Evolutionary conservation across 1,140 invertebrate genomes (phyloP), one percentile per base, ranked within the genome.

Genomic region (Tachypleus tridentatus): DNA sequence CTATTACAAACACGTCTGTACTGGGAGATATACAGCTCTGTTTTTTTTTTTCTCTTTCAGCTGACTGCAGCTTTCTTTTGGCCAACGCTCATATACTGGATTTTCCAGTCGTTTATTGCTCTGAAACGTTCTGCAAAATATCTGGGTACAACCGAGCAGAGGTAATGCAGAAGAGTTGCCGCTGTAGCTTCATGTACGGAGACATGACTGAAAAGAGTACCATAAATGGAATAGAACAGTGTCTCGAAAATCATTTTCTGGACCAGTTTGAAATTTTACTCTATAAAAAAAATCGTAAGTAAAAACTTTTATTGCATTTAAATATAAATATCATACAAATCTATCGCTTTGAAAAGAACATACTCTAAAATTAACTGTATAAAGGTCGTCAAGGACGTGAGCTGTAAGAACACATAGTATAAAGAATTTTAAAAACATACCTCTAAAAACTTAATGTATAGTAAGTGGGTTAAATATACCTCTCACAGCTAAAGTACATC

Each of bases 201-300:
- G 97, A 99, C 77, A 85, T 97, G 74, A 98, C 96, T 67, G 95
- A 95, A 80, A 91, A 93, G 78, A 90, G 93, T 76, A 95, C 94
- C 63, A 91, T 97, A 74, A 82, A 87, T 70, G 85, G 92, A 73
- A 86, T 99, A 73, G 93, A 98, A 80, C 86, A 89, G 73, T 87
- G 91, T 69, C 85, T 99, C 72, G 96, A 99, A 78, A 89, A 90
- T 75, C 91, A 96, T 75, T 85, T 91, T 73, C 87, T 93, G 79
- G 95, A 98, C 81, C 73, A 74, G 64, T 93, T 94, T 76, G 97
- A 99, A 82, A 98, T 99, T 75, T 84, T 98, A 61, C 86, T 99
- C 70, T 98, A 98, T 84, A 99, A 99, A 82, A 99, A 99, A 82
- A 99, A 98, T 81, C 93, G 97, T 99, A 81, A 92, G 93, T 90